Evolutionary conservation across 2,888 invertebrate species (phyloP), one percentile per base, ranked within the genome.

Genomic region (Andrena minutula): DNA sequence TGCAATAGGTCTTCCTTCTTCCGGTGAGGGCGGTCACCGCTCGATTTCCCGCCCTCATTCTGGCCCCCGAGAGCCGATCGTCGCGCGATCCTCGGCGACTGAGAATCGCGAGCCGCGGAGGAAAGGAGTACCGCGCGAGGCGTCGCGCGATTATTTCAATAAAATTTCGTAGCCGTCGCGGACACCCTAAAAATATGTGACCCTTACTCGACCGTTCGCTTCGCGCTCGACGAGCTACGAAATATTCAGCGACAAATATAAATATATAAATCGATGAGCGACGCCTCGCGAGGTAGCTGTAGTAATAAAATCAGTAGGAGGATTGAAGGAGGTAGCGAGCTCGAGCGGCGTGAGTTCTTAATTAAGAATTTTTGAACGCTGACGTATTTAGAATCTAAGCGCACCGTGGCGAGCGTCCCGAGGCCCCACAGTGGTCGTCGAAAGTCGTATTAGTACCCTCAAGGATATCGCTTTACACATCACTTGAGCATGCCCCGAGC

Each of bases 1-100:
- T 87, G 82, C 69, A 83, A 77, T 77, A 72, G 87, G 81, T 85
- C 88, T 86, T 87, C 88, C 87, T 87, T 86, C 86, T 75, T 85
- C 86, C 84, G 81, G 51, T 26, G 73, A 71, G 74, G 63, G 77
- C 76, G 66, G 23, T 23, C 53, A 32, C 10, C 30, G 47, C 41
- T 51, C 26, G 61, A 65, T 64, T 32, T 80, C 58, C 72, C 51
- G 75, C 75, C 75, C 71, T 71, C 76, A 47, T 56, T 35, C 30
- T 8, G 56, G 58, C 26, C 16, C 26, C 30, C 51, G 58, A 16
- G 26, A 53, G 49, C 35, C 26, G 32, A 0, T 26, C 41, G 58
- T 65, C 41, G 53, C 63, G 65, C 60, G 60, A 77, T 41, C 63
- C 68, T n/a, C 56, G 51, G 56, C 23, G 56, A 26, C 56, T 26